Conservation (phyloP, 2,113 vertebrate species). For the Lutjanus erythropterus region DNA sequence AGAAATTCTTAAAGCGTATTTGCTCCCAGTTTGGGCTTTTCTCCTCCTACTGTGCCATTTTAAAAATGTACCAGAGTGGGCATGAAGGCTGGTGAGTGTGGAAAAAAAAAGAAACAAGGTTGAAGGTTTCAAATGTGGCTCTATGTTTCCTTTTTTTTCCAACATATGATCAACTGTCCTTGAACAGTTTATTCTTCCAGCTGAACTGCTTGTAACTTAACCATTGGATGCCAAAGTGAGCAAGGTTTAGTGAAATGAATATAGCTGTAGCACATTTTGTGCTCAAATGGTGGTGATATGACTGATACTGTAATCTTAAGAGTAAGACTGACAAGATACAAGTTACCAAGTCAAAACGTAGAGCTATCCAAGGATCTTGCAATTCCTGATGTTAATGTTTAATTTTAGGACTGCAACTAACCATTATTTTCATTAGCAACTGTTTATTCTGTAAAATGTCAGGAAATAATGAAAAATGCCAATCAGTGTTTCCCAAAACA, state of each 20-base stretch:
- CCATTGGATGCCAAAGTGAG: neutral
- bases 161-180: slow-evolving; percentile 2
- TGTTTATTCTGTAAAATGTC: too few relatives aligned
- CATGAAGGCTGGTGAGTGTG: slow-evolving; percentile 10
- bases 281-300: neutral
- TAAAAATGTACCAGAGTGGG: slow-evolving; percentile 18
- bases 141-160: slow-evolving; percentile 9
- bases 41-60: slow-evolving; percentile 22
- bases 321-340: neutral
- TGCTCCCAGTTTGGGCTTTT: slow-evolving; percentile 36
- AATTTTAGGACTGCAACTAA: too few relatives aligned
- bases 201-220: slow-evolving; percentile 5
- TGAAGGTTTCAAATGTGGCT: neutral
- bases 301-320: neutral
- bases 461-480: too few relatives aligned
- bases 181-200: slow-evolving; percentile 8
- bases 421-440: too few relatives aligned
- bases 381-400: neutral
- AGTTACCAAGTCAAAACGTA: neutral
- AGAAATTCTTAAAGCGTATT: slow-evolving; percentile 40
- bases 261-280: neutral
- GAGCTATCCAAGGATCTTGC: neutral
- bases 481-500: too few relatives aligned
- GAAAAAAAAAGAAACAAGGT: neutral
- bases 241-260: slow-evolving; percentile 18